phyloP scores from a whole-genome alignment of 2,797 vertebrate species.

The Chromis chromis region DNA sequence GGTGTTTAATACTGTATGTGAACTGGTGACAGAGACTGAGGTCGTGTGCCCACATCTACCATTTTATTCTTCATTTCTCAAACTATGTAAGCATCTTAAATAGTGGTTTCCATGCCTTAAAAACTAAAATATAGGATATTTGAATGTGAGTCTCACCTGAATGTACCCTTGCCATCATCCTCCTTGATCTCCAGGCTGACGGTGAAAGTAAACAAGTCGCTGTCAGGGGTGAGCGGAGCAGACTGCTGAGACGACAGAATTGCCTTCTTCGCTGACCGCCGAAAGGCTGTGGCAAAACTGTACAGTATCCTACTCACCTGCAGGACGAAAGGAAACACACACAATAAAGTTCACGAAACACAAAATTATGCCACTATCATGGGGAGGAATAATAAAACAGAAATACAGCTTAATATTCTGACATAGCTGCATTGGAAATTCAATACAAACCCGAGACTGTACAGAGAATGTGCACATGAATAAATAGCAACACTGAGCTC shows the following conservation, averaged over 20 bases:
- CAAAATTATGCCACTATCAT: not conserved
- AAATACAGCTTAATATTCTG: not conserved
- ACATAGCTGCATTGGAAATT: not conserved
- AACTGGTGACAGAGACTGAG: too few relatives aligned
- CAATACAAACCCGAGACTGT: not conserved
- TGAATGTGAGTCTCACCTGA: slow-evolving; percentile 86
- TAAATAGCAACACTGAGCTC: not conserved
- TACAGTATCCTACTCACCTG: slow-evolving; percentile 98
- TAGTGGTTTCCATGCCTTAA: too few relatives aligned
- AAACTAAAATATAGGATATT: not conserved
- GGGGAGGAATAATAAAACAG: too few relatives aligned
- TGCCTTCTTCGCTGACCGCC: slow-evolving; percentile 93
- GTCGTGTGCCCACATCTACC: too few relatives aligned
- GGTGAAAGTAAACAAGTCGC: slow-evolving; percentile 96
- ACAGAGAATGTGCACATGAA: not conserved
- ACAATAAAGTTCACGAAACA: not conserved
- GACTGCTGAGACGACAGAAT: slow-evolving; percentile 86
- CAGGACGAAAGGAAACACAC: slow-evolving; percentile 3
- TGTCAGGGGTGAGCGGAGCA: slow-evolving; percentile 94
- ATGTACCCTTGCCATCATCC: slow-evolving; percentile 98
- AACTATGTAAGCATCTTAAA: not conserved
- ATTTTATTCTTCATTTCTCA: not conserved
- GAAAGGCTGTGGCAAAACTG: slow-evolving; percentile 98
- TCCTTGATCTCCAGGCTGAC: slow-evolving; percentile 98
- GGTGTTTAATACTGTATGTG: too few relatives aligned